These are phyloP conservation scores for Amphilophus citrinellus DNA, from an alignment of 2,113 vertebrate genomes.

Conservation along the genomic window DNA sequence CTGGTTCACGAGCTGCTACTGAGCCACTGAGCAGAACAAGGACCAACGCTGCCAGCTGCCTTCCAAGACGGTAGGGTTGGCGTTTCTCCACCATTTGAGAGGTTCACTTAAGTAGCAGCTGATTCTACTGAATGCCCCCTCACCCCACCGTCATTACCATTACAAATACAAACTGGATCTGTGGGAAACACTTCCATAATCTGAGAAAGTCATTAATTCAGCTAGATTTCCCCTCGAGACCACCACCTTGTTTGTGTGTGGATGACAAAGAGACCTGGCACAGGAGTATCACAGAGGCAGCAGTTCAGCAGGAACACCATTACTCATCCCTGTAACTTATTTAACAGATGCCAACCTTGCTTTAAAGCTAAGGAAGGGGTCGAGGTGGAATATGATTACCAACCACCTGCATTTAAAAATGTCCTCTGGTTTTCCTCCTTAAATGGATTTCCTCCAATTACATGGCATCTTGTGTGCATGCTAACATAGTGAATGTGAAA, in stretches of 20 bases:
- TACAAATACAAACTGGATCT: background rate
- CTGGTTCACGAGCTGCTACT: background rate
- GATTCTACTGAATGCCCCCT: background rate
- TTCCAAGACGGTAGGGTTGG: background rate
- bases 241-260: background rate
- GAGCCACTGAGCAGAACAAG: background rate
- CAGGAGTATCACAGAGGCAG: background rate
- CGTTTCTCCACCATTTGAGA: background rate
- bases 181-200: background rate
- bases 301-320: constrained; percentile 25
- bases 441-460: constrained; percentile 15
- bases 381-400: constrained; percentile 24
- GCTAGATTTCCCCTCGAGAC: background rate
- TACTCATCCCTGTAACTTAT: constrained; percentile 38
- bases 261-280: background rate
- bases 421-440: constrained; percentile 9
- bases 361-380: constrained; percentile 1
- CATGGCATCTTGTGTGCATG: background rate
- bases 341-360: constrained; percentile 11
- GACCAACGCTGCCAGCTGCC: background rate
- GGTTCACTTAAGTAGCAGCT: background rate
- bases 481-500: background rate
- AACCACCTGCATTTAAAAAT: constrained; percentile 21
- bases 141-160: background rate
- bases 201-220: background rate